Conservation (phyloP, 2,797 vertebrate species). For the Coregonus ussuriensis region DNA sequence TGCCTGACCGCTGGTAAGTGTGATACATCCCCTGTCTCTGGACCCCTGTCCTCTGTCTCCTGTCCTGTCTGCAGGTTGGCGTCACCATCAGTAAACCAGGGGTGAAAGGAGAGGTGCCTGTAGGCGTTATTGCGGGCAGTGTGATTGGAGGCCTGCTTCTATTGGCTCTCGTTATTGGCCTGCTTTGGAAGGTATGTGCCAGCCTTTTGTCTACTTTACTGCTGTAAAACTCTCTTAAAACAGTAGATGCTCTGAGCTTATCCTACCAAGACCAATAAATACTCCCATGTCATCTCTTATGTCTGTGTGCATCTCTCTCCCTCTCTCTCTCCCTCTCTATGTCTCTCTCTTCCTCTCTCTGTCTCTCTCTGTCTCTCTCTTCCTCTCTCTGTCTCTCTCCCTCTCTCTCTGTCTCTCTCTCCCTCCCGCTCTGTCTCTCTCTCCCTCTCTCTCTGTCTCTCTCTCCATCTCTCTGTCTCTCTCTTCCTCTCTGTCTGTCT, state of each 20-base stretch:
- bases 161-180: conserved; percentile 67
- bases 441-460: too few species aligned
- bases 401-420: too few species aligned
- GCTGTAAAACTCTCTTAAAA: background rate
- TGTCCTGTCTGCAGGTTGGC: conserved; percentile 68
- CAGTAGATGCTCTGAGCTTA: too few species aligned
- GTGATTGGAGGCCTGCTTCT: conserved; percentile 79
- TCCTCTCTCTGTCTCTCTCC: too few species aligned
- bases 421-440: too few species aligned
- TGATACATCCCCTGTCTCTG: background rate
- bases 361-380: background rate
- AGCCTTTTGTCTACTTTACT: background rate
- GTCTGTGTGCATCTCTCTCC: background rate
- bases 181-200: conserved; percentile 81
- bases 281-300: background rate
- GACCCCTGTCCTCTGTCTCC: conserved; percentile 5
- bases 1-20: background rate
- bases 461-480: background rate
- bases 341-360: too few species aligned
- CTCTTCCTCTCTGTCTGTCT: too few species aligned
- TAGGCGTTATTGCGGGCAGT: conserved; percentile 81
- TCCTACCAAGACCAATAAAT: too few species aligned
- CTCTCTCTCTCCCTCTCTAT: too few species aligned
- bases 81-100: conserved; percentile 77
- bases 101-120: conserved; percentile 76